Percentiles rank a stretch among this genome's conserved stretches.
These are phyloP conservation scores for Rafetus swinhoei DNA, from an alignment of 2,113 vertebrate genomes.

Conservation along the genomic window DNA sequence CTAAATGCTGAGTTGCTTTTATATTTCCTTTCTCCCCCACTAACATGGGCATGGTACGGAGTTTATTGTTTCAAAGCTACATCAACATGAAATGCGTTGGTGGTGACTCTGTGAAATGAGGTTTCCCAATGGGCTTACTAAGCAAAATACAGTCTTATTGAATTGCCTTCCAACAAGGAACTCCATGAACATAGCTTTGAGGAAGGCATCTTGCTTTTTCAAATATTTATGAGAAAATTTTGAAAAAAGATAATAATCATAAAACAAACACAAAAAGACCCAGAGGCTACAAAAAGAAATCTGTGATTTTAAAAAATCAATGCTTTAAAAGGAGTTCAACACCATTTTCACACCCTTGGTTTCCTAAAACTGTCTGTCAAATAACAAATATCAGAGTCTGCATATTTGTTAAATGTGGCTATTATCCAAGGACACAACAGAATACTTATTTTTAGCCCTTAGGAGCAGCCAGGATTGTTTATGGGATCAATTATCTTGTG, in stretches of 20 bases:
- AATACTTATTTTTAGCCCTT: constrained; percentile 33
- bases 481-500: neutral
- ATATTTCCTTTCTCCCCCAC: neutral
- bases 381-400: neutral
- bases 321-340: neutral
- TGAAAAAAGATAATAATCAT: neutral
- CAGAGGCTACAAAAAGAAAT: neutral
- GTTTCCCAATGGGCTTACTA: neutral
- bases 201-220: neutral
- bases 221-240: constrained; percentile 11
- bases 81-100: neutral
- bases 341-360: neutral
- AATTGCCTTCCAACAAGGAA: neutral
- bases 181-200: neutral
- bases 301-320: neutral
- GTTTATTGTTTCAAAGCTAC: constrained; percentile 38
- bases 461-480: constrained; percentile 21
- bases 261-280: neutral
- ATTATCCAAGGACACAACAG: neutral
- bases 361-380: neutral
- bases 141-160: neutral
- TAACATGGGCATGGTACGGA: neutral
- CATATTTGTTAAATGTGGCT: constrained; percentile 31
- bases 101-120: neutral
- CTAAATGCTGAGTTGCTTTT: neutral